A percentile compares a stretch with the other conserved stretches of the same genome.
phyloP scores from a whole-genome alignment of 2,113 vertebrate species.

The Emydocephalus ijimae region DNA sequence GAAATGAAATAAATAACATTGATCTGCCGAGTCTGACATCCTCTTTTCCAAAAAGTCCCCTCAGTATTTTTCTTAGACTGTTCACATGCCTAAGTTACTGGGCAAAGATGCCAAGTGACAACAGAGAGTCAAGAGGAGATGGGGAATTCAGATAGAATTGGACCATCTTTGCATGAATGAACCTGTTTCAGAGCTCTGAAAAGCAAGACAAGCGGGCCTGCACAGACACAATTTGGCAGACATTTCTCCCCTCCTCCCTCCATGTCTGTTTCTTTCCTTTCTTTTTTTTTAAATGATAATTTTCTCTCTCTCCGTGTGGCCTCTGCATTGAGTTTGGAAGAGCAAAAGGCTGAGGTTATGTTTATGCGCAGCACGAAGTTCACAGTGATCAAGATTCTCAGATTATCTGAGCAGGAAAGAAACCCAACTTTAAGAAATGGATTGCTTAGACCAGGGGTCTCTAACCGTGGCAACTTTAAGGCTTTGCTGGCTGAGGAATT shows the following conservation, averaged over 20 bases:
- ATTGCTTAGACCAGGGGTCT: too few relatives aligned
- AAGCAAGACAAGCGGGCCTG: not conserved
- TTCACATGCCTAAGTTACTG: not conserved
- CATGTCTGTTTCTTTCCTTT: not conserved
- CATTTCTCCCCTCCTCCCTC: not conserved
- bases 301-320: not conserved
- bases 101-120: conserved; percentile 8
- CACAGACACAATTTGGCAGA: not conserved
- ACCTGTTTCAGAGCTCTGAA: not conserved
- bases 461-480: too few relatives aligned
- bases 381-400: not conserved
- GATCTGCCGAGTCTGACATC: not conserved
- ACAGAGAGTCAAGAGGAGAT: not conserved
- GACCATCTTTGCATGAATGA: not conserved
- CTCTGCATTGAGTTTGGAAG: not conserved
- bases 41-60: not conserved
- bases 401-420: not conserved
- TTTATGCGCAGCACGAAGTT: not conserved
- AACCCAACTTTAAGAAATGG: not conserved
- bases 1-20: not conserved
- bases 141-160: not conserved
- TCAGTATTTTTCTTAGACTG: not conserved
- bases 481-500: too few relatives aligned
- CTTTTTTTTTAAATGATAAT: not conserved
- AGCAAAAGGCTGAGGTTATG: not conserved